phyloP scores from a whole-genome alignment of 2,888 invertebrate species.

The Micropterix aruncella region DNA sequence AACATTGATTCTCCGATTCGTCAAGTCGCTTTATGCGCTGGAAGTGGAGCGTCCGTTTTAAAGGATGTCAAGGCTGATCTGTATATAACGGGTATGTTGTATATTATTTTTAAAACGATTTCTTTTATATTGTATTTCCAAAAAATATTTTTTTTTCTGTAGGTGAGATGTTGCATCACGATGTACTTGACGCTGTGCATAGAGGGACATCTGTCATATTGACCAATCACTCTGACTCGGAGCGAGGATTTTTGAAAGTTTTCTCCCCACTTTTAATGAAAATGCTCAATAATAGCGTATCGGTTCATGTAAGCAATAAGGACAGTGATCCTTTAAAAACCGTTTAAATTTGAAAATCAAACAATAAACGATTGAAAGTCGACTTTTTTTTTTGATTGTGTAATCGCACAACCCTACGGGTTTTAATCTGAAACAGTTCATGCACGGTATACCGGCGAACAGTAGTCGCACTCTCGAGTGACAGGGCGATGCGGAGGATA shows the following conservation, averaged over 20 bases:
- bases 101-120: conserved; percentile 3
- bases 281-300: conserved; percentile 33
- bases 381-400: neutral
- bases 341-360: conserved; percentile 31
- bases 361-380: no score
- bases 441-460: no score
- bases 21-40: conserved; percentile 76
- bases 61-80: conserved; percentile 60
- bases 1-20: conserved; percentile 33
- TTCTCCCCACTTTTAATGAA: conserved; percentile 32
- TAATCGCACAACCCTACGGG: no score
- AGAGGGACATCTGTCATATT: conserved; percentile 67
- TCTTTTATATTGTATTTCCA: conserved; percentile 1
- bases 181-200: conserved; percentile 75
- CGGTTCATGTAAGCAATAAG: conserved; percentile 51
- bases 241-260: conserved; percentile 66
- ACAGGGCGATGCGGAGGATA: no score
- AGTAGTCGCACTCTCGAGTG: no score
- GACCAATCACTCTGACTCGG: conserved; percentile 89
- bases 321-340: conserved; percentile 70
- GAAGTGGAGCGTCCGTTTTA: conserved; percentile 72
- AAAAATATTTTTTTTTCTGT: conserved; percentile 9
- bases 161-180: conserved; percentile 92
- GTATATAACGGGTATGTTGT: conserved; percentile 54
- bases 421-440: no score